Evolutionary conservation across 2,113 vertebrate species (phyloP).

Genomic region (Tyrannus savana): DNA sequence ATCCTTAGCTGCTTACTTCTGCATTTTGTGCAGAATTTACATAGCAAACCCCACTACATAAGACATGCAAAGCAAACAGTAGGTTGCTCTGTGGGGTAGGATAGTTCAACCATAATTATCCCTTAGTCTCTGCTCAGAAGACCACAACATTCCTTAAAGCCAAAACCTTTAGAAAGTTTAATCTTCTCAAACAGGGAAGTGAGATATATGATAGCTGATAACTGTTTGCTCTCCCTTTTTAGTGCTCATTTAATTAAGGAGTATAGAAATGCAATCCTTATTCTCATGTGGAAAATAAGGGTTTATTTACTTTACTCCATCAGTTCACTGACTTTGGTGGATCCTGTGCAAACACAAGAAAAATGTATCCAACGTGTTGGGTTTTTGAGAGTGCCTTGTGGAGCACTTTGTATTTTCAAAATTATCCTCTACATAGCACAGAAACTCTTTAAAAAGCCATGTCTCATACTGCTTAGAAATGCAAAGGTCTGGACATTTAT

Average conservation of each 20-base stretch:
- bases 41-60: not conserved
- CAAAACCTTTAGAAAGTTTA: not conserved
- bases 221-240: not conserved
- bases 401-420: not conserved
- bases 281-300: not conserved
- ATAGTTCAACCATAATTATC: constrained; percentile 13
- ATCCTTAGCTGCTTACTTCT: constrained; percentile 19
- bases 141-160: constrained; percentile 38
- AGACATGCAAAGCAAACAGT: constrained; percentile 30
- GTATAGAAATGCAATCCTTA: not conserved
- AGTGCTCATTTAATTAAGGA: not conserved
- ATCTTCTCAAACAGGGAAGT: not conserved
- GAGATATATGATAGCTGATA: not conserved
- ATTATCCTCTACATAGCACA: not conserved
- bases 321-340: not conserved
- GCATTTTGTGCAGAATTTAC: constrained; percentile 38
- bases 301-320: not conserved
- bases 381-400: not conserved
- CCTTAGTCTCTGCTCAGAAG: constrained; percentile 26
- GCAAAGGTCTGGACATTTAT: not conserved
- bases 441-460: not conserved
- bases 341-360: not conserved
- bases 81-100: not conserved
- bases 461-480: not conserved
- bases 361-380: not conserved